These are phyloP conservation scores for Myodes glareolus DNA, from an alignment of 2,113 vertebrate species.

Conservation along the genomic window DNA sequence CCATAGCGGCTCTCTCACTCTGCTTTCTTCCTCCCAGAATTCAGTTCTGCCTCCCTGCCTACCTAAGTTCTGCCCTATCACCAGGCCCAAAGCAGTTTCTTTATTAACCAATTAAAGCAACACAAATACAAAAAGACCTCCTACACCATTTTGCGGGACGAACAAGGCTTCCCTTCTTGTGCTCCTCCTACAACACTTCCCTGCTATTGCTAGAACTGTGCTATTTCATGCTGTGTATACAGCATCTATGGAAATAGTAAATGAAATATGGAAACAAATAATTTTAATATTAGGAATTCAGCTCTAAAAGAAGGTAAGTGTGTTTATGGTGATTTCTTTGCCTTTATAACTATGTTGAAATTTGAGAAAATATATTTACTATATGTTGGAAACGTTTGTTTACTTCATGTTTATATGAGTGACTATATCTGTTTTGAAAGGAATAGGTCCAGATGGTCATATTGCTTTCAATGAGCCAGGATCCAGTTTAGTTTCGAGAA, in stretches of 20 bases:
- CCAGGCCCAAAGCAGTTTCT: no score
- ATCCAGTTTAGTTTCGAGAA: conserved; percentile 91
- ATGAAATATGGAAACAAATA: conserved; percentile 34
- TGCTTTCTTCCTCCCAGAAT: no score
- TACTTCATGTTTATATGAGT: not conserved
- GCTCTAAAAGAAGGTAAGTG: conserved; percentile 56
- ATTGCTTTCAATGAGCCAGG: conserved; percentile 92
- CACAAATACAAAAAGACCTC: no score
- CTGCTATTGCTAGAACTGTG: not conserved
- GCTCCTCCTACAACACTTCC: not conserved
- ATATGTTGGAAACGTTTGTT: not conserved
- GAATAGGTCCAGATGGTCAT: conserved; percentile 92
- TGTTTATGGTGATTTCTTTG: conserved; percentile 19
- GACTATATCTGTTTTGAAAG: conserved; percentile 84
- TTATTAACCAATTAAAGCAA: no score
- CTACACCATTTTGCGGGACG: no score
- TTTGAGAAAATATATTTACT: conserved; percentile 27
- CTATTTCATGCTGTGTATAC: conserved; percentile 34
- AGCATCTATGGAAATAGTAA: conserved; percentile 30
- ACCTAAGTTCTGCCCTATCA: no score
- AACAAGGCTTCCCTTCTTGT: no score
- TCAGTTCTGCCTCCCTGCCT: no score
- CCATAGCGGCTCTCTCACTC: no score
- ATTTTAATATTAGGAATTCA: conserved; percentile 46
- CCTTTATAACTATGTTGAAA: not conserved